Base-by-base conservation (phyloP, 2,113 vertebrate species). In the Asarcornis scutulata region DNA sequence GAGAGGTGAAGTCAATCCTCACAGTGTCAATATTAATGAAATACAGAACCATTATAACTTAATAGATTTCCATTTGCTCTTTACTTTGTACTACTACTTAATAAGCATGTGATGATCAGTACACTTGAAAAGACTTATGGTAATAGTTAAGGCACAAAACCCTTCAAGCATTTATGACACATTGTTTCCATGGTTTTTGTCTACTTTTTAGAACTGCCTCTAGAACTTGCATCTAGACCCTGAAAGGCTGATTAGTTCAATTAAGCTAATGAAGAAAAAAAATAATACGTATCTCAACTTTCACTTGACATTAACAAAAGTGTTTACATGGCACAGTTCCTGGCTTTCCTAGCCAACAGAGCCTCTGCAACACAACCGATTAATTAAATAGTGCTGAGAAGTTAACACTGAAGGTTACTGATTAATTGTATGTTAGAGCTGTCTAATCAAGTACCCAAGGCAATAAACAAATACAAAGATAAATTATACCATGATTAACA, bases 391-490 rank as follows among this genome's bases (percentile, higher is more conserved):
- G 86, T 25, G 29, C 92, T 95, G 71, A 90, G 91, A 93, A 98
- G 96, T 79, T 93, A 97, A 97, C 96, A 97, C 91, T 95, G 97
- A 98, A 97, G 95, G 93, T 96, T 97, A 97, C 96, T 97, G 96
- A 98, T 98, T 98, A 98, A 98, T 97, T 98, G 95, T 97, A 97
- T 95, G 96, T 84, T 97, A 91, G 96, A 95, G 74, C 85, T 91
- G 97, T 94, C 97, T 98, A 98, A 98, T 98, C 96, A 98, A 97
- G 96, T 96, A 94, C 94, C 58, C 56, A 94, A 97, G 96, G 97
- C 83, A 97, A 97, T 96, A 98, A 98, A 98, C 97, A 98, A 95
- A 97, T 90, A 96, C 95, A 94, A 93, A 97, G 93, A 97, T 97
- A 94, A 95, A 97, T 97, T 97, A 94, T 77, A 85, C 58, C 58